Evolutionary conservation across 1,140 invertebrate species (phyloP), one percentile per base, ranked within the genome.

Genomic region (Lepidurus arcticus): DNA sequence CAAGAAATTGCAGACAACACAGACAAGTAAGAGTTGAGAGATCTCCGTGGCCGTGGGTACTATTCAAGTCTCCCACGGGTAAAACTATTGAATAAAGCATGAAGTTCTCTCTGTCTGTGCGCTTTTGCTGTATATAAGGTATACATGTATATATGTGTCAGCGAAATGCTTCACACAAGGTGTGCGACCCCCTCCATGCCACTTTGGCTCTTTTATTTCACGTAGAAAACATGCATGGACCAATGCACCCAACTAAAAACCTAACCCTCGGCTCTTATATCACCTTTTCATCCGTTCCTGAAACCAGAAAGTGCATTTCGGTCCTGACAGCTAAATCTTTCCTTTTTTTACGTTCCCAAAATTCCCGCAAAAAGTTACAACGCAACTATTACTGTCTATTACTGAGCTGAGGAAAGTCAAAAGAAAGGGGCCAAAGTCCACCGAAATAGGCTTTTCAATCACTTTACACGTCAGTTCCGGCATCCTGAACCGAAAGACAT

Each of bases 181-280:
- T 65, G 53, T 65, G 53, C 53, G 53, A 65, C 53, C 53, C 53
- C 53, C 53, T 65, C 53, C 53, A 65, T 65, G 53, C 53, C n/a
- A 65, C 21, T 65, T 65, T 65, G 53, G 16, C 53, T 65, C 53
- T 65, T 65, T 21, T 16, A 65, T 65, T 65, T 65, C 53, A 65
- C 53, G 53, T 65, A 65, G 53, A 65, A 65, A 65, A 65, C 53
- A 65, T 16, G 53, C 53, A 65, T 7, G 53, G 53, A 65, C 13
- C 13, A 65, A 65, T 65, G 53, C 16, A n/a, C 53, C 21, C 21
- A 65, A 13, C 53, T n/a, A 65, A 65, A 65, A 65, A 65, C 53
- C 21, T 65, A 65, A 65, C 53, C 53, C 53, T 65, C 9, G 16
- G 10, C 45, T 47, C 21, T 13, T 21, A 65, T 21, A 65, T 34